phyloP scores from a whole-genome alignment of 1,140 invertebrate genomes.

The Papilio glaucus region DNA sequence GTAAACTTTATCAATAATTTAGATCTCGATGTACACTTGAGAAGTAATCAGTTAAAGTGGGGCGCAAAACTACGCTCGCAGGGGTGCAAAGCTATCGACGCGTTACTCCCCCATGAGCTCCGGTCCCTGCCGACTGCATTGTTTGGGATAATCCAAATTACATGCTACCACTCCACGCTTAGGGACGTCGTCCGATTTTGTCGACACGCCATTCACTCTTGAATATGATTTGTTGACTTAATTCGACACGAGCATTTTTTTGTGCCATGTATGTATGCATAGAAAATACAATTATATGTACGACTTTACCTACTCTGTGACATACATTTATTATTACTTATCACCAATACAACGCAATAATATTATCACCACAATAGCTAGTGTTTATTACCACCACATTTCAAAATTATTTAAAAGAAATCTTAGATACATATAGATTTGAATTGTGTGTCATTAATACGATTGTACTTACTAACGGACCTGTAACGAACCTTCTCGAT shows the following conservation, averaged over 20 bases:
- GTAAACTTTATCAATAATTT: constrained; percentile 19
- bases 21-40: constrained; percentile 14
- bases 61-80: constrained; percentile 12
- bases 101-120: not conserved
- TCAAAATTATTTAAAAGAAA: no score
- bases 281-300: no score
- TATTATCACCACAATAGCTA: no score
- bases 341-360: no score
- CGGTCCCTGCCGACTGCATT: constrained; percentile 7
- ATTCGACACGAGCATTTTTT: not conserved
- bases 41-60: constrained; percentile 30
- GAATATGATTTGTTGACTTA: constrained; percentile 9
- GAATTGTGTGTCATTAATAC: no score
- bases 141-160: constrained; percentile 36
- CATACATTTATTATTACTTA: no score
- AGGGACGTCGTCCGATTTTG: constrained; percentile 12
- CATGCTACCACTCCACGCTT: constrained; percentile 21
- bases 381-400: no score
- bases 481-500: no score
- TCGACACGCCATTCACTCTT: constrained; percentile 9
- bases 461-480: no score
- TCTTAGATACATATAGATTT: no score
- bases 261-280: not conserved
- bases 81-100: not conserved
- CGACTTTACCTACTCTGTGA: no score